Evolutionary conservation across 2,888 invertebrate genomes (phyloP).

Genomic region (Baccha elongata): DNA sequence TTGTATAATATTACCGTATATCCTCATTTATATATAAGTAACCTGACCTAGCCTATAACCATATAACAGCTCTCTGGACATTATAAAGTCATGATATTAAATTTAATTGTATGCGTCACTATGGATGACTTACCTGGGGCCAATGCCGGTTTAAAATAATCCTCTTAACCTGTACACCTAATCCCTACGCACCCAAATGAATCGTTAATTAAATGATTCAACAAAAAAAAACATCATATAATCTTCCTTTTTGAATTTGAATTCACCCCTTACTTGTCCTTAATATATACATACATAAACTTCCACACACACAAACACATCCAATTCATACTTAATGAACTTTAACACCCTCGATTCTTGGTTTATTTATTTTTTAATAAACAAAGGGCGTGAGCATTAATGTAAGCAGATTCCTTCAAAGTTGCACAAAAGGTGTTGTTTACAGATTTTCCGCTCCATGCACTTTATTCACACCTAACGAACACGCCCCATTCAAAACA

Average conservation of each 20-base stretch:
- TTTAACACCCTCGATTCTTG: constrained; percentile 18
- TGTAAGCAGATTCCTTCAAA: constrained; percentile 41
- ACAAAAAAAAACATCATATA: constrained; percentile 10
- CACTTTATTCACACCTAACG: constrained; percentile 28
- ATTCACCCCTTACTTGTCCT: background rate
- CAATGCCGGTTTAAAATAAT: constrained; percentile 34
- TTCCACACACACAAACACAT: background rate
- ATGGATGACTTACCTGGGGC: constrained; percentile 1
- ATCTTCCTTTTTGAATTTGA: constrained; percentile 6
- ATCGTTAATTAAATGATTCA: constrained; percentile 39
- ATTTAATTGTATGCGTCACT: constrained; percentile 34
- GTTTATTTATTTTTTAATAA: constrained; percentile 24
- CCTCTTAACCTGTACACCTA: constrained; percentile 36
- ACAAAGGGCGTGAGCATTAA: constrained; percentile 62
- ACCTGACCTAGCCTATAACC: constrained; percentile 2
- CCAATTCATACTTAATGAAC: constrained; percentile 1
- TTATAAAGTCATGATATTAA: constrained; percentile 31
- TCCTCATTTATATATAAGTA: no score
- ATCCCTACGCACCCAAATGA: constrained; percentile 39
- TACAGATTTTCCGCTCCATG: constrained; percentile 59
- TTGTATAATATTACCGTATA: no score
- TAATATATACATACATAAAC: background rate
- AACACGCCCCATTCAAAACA: background rate
- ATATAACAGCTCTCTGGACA: background rate
- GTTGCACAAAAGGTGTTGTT: constrained; percentile 39